A percentile compares a stretch with the other conserved stretches of the same genome.
phyloP scores from a whole-genome alignment of 23 tunicate genomes.

The Trididemnum miniatum region DNA sequence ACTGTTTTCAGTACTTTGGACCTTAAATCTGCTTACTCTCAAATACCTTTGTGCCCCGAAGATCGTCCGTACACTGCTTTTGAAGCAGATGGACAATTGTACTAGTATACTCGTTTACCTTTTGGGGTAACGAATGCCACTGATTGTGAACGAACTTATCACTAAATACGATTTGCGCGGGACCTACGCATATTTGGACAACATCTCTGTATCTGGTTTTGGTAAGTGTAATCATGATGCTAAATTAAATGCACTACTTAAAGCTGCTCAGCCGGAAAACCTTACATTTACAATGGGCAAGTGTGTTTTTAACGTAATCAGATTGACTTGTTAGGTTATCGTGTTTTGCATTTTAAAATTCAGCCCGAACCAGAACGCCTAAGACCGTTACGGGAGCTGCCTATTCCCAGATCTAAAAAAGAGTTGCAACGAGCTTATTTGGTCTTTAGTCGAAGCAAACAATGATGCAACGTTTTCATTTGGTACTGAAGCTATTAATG shows the following conservation, averaged over 20 bases:
- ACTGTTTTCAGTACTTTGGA: conserved; percentile 14
- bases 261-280: neutral
- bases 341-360: neutral
- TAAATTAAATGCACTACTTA: neutral
- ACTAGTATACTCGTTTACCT: neutral
- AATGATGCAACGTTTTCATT: neutral
- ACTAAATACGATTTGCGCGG: neutral
- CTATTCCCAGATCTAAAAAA: neutral
- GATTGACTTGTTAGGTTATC: neutral
- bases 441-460: neutral
- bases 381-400: neutral
- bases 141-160: conserved; percentile 1
- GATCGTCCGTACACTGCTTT: conserved; percentile 30
- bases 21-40: conserved; percentile 17
- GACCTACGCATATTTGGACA: conserved; percentile 5
- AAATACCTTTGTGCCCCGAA: neutral
- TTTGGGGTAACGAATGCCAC: conserved; percentile 7
- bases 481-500: neutral
- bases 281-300: neutral
- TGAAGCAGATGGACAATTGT: neutral
- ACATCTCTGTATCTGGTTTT: conserved; percentile 12
- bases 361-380: neutral
- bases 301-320: neutral
- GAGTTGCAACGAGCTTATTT: neutral
- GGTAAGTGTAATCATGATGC: neutral